Conservation (phyloP, 2,888 invertebrate genomes). For the Bembecia ichneumoniformis region DNA sequence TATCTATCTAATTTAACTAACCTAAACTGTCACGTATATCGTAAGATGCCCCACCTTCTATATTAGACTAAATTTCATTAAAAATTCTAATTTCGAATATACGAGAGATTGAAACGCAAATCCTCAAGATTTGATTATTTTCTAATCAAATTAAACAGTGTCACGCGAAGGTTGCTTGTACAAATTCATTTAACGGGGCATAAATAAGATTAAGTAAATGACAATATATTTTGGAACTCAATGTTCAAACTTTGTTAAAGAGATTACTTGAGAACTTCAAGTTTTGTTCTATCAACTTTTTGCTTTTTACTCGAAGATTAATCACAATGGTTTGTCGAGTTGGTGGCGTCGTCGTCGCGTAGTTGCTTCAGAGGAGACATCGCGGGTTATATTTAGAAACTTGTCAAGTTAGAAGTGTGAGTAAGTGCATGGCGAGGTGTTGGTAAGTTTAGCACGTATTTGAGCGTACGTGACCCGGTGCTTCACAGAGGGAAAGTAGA, state of each 20-base stretch:
- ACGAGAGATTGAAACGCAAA: no score
- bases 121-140: no score
- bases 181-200: no score
- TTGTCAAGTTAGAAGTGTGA: constrained; percentile 30
- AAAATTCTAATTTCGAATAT: no score
- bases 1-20: no score
- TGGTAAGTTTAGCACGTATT: constrained; percentile 39
- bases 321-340: not conserved
- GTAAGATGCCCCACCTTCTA: no score
- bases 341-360: not conserved
- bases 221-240: no score
- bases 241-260: not conserved
- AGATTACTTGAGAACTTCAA: not conserved
- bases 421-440: constrained; percentile 31
- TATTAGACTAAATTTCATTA: no score
- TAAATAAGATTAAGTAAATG: no score
- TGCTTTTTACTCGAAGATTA: not conserved
- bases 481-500: constrained; percentile 22
- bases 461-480: constrained; percentile 32
- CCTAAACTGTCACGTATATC: no score
- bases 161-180: no score
- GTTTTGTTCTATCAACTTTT: not conserved
- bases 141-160: no score
- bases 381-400: constrained; percentile 33
- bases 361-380: not conserved